These are phyloP conservation scores for Papilio polytes DNA, from an alignment of 1,140 invertebrate species.

Conservation along the genomic window DNA sequence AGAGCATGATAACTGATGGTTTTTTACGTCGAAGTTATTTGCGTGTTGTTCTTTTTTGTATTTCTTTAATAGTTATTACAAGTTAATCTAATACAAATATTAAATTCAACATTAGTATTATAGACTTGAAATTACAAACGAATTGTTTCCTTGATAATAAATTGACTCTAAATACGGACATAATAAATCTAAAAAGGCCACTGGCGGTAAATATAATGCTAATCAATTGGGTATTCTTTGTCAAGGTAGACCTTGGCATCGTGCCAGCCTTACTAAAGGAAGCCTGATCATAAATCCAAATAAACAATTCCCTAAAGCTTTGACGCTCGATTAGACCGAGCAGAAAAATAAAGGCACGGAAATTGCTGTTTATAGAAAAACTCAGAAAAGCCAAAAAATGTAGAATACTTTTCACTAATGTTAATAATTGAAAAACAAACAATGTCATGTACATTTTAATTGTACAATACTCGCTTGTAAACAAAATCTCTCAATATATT, in stretches of 20 bases:
- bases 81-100: too few relatives aligned
- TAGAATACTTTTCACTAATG: background rate
- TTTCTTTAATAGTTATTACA: too few relatives aligned
- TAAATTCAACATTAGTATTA: too few relatives aligned
- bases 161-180: background rate
- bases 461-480: too few relatives aligned
- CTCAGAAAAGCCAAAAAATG: background rate
- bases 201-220: constrained; percentile 35
- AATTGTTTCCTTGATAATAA: background rate
- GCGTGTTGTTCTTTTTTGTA: too few relatives aligned
- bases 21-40: too few relatives aligned
- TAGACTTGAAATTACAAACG: background rate
- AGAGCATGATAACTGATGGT: too few relatives aligned
- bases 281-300: constrained; percentile 38
- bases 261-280: constrained; percentile 32
- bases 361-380: constrained; percentile 28
- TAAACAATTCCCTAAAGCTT: constrained; percentile 41
- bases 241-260: constrained; percentile 42
- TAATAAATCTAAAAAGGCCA: constrained; percentile 32
- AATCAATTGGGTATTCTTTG: constrained; percentile 44
- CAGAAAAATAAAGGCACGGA: constrained; percentile 31
- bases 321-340: constrained; percentile 34
- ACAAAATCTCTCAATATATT: too few relatives aligned
- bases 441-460: too few relatives aligned
- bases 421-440: background rate